phyloP scores from a whole-genome alignment of 2,888 invertebrate species.

The Polia nebulosa region DNA sequence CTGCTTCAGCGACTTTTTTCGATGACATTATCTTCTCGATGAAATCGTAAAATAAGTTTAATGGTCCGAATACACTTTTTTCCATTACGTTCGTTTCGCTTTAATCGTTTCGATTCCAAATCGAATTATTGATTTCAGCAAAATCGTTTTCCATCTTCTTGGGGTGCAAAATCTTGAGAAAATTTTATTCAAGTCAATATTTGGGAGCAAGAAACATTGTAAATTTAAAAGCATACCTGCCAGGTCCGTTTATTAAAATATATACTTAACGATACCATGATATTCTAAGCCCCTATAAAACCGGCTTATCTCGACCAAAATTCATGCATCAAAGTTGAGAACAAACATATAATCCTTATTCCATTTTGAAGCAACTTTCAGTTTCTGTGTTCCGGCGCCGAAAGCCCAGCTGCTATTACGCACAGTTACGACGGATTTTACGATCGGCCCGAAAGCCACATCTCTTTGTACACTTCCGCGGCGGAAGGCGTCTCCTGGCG shows the following conservation, averaged over 20 bases:
- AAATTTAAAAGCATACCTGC: not conserved
- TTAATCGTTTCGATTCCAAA: constrained; percentile 54
- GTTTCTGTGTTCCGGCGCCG: constrained; percentile 44
- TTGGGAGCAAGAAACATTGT: no score
- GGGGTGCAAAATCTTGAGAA: not conserved
- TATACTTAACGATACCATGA: constrained; percentile 1
- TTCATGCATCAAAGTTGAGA: constrained; percentile 60
- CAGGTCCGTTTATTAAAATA: constrained; percentile 2
- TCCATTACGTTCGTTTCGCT: constrained; percentile 61
- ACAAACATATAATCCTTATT: constrained; percentile 56
- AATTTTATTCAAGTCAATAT: not conserved
- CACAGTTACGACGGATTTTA: constrained; percentile 75
- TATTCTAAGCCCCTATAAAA: constrained; percentile 15
- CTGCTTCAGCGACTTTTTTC: constrained; percentile 70
- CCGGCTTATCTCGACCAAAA: constrained; percentile 26
- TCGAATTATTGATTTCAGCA: constrained; percentile 41
- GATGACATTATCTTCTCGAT: constrained; percentile 74
- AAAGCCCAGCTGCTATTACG: constrained; percentile 69
- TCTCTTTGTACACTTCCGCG: constrained; percentile 71
- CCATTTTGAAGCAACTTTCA: constrained; percentile 58
- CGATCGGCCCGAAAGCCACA: constrained; percentile 73
- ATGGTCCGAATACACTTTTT: constrained; percentile 69
- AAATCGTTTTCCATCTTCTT: constrained; percentile 8
- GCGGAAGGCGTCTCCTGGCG: constrained; percentile 61
- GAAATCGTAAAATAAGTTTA: constrained; percentile 71